Evolutionary conservation across 2,888 invertebrate genomes (phyloP).

Genomic region (Syrphus vitripennis): DNA sequence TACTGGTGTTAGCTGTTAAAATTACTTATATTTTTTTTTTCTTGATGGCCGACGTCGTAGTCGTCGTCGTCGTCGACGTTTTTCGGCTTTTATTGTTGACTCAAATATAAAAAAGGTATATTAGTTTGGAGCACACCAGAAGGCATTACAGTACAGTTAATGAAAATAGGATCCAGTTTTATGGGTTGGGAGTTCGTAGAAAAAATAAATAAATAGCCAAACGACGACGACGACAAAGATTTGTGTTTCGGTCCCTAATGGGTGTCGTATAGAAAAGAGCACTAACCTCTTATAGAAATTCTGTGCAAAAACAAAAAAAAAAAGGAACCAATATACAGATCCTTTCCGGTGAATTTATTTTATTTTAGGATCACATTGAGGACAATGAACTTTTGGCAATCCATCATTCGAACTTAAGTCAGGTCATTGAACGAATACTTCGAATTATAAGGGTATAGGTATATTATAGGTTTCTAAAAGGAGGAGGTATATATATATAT

Average conservation of each 20-base stretch:
- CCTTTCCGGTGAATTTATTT: constrained; percentile 21
- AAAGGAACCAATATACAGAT: neutral
- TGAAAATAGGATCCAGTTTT: constrained; percentile 46
- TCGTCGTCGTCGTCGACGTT: neutral
- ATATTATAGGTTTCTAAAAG: neutral
- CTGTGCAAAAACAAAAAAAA: neutral
- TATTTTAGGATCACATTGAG: constrained; percentile 29
- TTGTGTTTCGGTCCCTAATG: neutral
- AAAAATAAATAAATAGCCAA: neutral
- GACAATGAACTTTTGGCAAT: constrained; percentile 46
- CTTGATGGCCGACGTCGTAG: neutral
- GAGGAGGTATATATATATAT: neutral
- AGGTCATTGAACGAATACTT: constrained; percentile 16
- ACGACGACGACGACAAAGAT: neutral
- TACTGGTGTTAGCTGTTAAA: constrained; percentile 48
- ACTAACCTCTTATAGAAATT: constrained; percentile 37
- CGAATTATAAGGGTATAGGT: neutral
- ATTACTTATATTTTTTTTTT: constrained; percentile 23
- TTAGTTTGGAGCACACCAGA: constrained; percentile 11
- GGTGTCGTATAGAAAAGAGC: constrained; percentile 15
- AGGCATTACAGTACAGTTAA: neutral
- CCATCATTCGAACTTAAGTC: constrained; percentile 47
- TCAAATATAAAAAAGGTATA: constrained; percentile 21
- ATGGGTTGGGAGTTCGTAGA: neutral
- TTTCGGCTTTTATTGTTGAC: constrained; percentile 31